phyloP scores from a whole-genome alignment of 1,140 invertebrate genomes.

The Brevipalpus yothersi region DNA sequence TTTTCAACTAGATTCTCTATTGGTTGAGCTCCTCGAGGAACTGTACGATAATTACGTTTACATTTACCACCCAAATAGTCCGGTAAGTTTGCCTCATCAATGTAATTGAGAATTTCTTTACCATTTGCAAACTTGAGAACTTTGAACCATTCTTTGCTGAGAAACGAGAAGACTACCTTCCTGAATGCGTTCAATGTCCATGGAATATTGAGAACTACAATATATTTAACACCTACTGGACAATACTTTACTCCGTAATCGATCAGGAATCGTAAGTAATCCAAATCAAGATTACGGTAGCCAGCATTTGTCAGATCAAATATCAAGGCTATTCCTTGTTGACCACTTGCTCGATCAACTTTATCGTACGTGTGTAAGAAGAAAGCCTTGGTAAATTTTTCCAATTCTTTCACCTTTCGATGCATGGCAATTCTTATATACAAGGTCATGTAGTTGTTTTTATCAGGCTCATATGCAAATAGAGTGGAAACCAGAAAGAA shows the following conservation, averaged over 20 bases:
- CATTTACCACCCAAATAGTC: constrained; percentile 10
- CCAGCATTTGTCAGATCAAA: constrained; percentile 7
- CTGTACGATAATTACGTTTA: constrained; percentile 6
- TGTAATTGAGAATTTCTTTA: constrained; percentile 7
- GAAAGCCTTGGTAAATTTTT: constrained; percentile 2
- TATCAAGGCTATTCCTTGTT: constrained; percentile 1
- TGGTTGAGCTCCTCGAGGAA: constrained; percentile 1
- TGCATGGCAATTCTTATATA: constrained; percentile 6
- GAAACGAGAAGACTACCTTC: neutral
- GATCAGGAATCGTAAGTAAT: constrained; percentile 6
- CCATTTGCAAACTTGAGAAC: constrained; percentile 9
- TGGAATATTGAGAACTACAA: constrained; percentile 6
- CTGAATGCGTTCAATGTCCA: constrained; percentile 7
- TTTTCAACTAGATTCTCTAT: neutral
- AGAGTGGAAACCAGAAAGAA: constrained; percentile 8
- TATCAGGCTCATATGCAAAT: constrained; percentile 8
- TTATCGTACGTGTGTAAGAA: constrained; percentile 4
- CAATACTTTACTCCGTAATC: constrained; percentile 1
- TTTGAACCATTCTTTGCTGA: constrained; percentile 1
- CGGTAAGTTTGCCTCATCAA: constrained; percentile 10
- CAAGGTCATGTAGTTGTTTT: constrained; percentile 1
- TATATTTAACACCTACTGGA: constrained; percentile 7
- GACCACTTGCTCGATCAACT: constrained; percentile 6
- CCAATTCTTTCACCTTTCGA: constrained; percentile 5
- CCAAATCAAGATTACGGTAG: constrained; percentile 6